Percentiles rank a stretch among this genome's conserved stretches.
These are phyloP conservation scores for Morone saxatilis DNA, from an alignment of 2,113 vertebrate species.

Conservation along the genomic window DNA sequence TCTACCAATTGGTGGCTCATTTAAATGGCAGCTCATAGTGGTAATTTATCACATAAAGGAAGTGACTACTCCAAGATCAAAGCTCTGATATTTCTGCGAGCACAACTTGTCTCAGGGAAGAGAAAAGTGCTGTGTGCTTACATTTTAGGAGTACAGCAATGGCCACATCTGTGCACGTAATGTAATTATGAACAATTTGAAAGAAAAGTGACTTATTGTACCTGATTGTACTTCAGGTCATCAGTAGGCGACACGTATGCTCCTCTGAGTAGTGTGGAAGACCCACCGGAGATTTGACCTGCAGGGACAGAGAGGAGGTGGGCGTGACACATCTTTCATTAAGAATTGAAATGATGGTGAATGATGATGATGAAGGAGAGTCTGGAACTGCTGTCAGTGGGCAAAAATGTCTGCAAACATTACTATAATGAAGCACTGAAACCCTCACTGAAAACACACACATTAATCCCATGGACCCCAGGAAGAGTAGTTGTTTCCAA, in stretches of 20 bases:
- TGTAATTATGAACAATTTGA: not conserved
- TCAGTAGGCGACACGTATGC: constrained; percentile 95
- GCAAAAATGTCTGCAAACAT: not conserved
- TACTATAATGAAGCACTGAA: too few species aligned
- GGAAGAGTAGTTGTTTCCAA: too few species aligned
- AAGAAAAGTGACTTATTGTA: constrained; percentile 58
- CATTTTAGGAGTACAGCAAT: not conserved
- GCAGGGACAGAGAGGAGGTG: constrained; percentile 23
- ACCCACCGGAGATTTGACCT: constrained; percentile 93
- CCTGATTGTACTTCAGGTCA: constrained; percentile 98
- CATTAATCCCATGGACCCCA: too few species aligned
- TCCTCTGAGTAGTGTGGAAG: constrained; percentile 95
- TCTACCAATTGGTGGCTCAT: not conserved
- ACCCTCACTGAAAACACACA: too few species aligned
- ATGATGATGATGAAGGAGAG: constrained; percentile 1
- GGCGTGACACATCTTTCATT: not conserved
- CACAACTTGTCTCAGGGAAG: not conserved
- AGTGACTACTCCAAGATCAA: not conserved
- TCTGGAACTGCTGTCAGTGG: not conserved
- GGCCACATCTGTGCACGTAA: not conserved
- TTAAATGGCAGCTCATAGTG: not conserved
- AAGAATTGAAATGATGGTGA: not conserved
- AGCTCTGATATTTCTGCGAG: not conserved
- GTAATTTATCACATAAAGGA: constrained; percentile 1
- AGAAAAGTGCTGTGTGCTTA: not conserved